Evolutionary conservation across 2,888 invertebrate species (phyloP).

Genomic region (Brachylomia viminalis): DNA sequence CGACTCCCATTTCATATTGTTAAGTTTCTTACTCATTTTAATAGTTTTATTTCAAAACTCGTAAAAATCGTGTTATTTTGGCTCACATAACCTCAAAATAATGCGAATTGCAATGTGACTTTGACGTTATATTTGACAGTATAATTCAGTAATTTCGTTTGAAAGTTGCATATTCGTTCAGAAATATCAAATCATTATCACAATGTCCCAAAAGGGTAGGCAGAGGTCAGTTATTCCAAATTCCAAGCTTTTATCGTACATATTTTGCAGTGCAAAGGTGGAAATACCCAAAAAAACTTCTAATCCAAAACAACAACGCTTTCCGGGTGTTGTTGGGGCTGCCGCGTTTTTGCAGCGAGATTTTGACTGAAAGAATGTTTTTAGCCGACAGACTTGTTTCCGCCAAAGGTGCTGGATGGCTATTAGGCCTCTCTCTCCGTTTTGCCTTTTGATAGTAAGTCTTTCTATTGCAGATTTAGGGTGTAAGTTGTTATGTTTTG

Average conservation of each 20-base stretch:
- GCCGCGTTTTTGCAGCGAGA: too few relatives aligned
- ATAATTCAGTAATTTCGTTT: not conserved
- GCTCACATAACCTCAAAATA: slow-evolving; percentile 58
- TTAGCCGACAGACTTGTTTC: too few relatives aligned
- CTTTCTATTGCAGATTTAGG: too few relatives aligned
- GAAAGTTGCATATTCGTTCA: not conserved
- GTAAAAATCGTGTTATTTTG: slow-evolving; percentile 48
- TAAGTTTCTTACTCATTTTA: slow-evolving; percentile 83
- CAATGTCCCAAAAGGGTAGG: not conserved
- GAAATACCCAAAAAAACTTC: not conserved
- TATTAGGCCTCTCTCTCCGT: too few relatives aligned
- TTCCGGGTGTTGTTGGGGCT: too few relatives aligned
- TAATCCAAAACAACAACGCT: too few relatives aligned
- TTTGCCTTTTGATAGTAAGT: too few relatives aligned
- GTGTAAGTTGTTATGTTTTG: too few relatives aligned
- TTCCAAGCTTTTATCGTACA: too few relatives aligned
- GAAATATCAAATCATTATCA: slow-evolving; percentile 6
- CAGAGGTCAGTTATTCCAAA: not conserved
- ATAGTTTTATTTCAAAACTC: slow-evolving; percentile 17
- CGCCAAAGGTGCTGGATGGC: too few relatives aligned
- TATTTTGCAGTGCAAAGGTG: not conserved
- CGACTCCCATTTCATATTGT: slow-evolving; percentile 91
- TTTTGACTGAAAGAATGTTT: too few relatives aligned
- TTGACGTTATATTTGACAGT: slow-evolving; percentile 52
- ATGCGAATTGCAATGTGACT: slow-evolving; percentile 57